Evolutionary conservation across 2,888 invertebrate genomes (phyloP).

Genomic region (Erebia ligea): DNA sequence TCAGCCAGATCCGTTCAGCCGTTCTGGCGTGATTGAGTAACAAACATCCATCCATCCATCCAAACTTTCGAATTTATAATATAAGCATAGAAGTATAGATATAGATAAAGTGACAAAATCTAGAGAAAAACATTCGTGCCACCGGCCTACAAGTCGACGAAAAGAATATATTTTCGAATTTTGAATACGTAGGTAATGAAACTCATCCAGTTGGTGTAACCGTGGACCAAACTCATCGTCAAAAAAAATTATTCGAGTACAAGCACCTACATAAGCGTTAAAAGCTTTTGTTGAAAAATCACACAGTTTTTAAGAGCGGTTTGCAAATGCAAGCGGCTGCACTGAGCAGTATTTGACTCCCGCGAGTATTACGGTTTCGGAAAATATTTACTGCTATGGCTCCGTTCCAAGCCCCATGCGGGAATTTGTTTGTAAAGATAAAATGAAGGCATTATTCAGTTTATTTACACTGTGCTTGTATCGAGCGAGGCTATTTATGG

Average conservation of each 20-base stretch:
- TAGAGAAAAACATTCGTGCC: no score
- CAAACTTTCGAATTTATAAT: no score
- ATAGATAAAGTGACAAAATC: no score
- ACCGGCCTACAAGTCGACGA: no score
- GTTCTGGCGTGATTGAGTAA: no score
- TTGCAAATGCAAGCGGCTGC: constrained; percentile 56
- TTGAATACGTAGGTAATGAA: neutral
- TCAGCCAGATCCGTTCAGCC: no score
- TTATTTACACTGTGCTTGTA: constrained; percentile 4
- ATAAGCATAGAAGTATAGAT: no score
- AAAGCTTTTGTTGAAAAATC: constrained; percentile 76
- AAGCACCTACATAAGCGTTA: constrained; percentile 74
- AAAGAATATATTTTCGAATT: no score
- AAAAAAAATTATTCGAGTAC: constrained; percentile 46
- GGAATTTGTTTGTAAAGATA: constrained; percentile 39
- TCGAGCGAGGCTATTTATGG: constrained; percentile 1
- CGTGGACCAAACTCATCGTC: neutral
- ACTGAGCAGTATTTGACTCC: constrained; percentile 64
- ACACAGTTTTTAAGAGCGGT: constrained; percentile 62
- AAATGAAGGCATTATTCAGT: constrained; percentile 27
- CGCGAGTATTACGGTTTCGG: constrained; percentile 58
- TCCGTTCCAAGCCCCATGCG: constrained; percentile 35
- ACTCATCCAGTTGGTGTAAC: neutral
- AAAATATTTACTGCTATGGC: constrained; percentile 59
- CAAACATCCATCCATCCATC: no score